Percentiles rank a stretch among this genome's conserved stretches.
Evolutionary conservation across 2,888 invertebrate species (phyloP).

Genomic region (Gari tellinella): DNA sequence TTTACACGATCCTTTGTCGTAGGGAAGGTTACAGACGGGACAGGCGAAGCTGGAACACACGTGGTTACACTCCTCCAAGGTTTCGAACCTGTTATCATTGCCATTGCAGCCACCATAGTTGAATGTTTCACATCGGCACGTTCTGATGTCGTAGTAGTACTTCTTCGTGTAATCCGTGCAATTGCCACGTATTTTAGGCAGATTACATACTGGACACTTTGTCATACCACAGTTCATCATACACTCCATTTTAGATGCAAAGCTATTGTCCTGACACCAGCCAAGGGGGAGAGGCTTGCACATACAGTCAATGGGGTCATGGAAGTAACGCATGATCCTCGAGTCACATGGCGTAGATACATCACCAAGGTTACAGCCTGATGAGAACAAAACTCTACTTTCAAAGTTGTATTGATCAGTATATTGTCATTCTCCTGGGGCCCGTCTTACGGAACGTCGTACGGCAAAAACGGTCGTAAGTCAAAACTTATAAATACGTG

Average conservation of each 20-base stretch:
- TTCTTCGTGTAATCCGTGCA: conserved; percentile 36
- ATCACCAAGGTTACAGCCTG: no score
- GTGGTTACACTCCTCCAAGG: conserved; percentile 32
- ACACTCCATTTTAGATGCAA: conserved; percentile 12
- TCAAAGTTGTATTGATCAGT: no score
- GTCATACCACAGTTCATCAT: conserved; percentile 15
- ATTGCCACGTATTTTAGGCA: conserved; percentile 32
- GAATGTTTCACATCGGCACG: conserved; percentile 35
- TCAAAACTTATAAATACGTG: no score
- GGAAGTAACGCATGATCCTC: conserved; percentile 3
- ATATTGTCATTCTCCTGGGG: no score
- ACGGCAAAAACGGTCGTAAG: no score
- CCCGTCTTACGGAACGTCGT: no score
- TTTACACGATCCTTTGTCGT: conserved; percentile 19
- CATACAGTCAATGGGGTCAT: conserved; percentile 20
- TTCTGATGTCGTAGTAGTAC: conserved; percentile 41
- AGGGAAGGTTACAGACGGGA: conserved; percentile 27
- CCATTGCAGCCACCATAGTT: no score
- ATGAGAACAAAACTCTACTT: no score
- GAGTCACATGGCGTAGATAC: conserved; percentile 26
- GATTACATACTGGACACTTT: conserved; percentile 38
- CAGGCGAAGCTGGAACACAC: conserved; percentile 21
- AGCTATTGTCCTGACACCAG: conserved; percentile 23
- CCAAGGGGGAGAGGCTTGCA: conserved; percentile 23
- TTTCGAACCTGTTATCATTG: conserved; percentile 36